Evolutionary conservation across 2,113 vertebrate species (phyloP).

Genomic region (Ornithorhynchus anatinus): DNA sequence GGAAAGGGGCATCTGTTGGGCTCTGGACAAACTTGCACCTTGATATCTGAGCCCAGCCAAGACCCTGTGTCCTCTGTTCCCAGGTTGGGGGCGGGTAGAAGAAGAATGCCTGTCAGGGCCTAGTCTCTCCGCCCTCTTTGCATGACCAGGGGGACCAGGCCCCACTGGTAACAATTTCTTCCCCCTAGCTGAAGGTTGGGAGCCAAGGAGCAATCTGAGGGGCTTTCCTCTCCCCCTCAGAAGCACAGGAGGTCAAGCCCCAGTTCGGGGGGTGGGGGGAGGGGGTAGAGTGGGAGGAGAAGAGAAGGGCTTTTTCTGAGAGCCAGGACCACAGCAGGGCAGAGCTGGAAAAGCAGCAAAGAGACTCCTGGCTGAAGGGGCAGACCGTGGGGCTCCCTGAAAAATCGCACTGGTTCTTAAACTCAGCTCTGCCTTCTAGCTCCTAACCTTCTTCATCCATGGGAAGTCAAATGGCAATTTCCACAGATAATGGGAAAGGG

Average conservation of each 20-base stretch:
- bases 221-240: too few species aligned
- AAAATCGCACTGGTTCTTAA: not conserved
- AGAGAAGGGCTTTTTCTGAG: too few species aligned
- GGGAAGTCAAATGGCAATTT: too few species aligned
- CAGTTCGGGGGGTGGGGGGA: not conserved
- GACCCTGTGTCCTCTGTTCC: too few species aligned
- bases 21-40: too few species aligned
- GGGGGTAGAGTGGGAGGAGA: accelerated
- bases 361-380: too few species aligned
- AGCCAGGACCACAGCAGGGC: accelerated
- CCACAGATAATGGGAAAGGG: too few species aligned
- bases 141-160: not conserved
- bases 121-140: not conserved
- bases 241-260: too few species aligned
- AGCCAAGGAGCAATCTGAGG: accelerated
- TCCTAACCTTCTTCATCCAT: too few species aligned
- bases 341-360: not conserved
- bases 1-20: accelerated
- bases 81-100: too few species aligned
- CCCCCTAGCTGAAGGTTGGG: not conserved
- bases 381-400: not conserved
- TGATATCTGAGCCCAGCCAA: too few species aligned
- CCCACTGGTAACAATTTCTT: accelerated
- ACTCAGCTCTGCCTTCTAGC: not conserved
- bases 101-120: too few species aligned